phyloP scores from a whole-genome alignment of 2,113 vertebrate genomes.

The Neogobius melanostomus region DNA sequence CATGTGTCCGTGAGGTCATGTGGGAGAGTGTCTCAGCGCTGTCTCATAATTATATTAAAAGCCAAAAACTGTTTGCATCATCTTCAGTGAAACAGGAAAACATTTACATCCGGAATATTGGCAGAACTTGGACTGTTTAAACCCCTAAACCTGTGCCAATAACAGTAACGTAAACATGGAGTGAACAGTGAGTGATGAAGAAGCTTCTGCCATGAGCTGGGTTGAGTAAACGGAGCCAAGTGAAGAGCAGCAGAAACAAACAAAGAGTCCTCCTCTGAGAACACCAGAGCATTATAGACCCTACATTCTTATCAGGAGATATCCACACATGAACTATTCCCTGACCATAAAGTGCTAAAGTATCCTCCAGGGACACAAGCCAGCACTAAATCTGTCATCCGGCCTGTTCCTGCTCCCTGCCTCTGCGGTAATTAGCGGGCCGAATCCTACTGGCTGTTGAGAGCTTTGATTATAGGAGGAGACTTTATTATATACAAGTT shows the following conservation, averaged over 20 bases:
- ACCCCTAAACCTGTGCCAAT: slow-evolving; percentile 21
- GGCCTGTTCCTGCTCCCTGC: slow-evolving; percentile 64
- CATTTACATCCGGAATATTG: slow-evolving; percentile 46
- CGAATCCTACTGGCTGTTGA: slow-evolving; percentile 62
- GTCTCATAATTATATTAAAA: no score
- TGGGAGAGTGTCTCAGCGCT: no score
- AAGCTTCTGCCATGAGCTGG: slow-evolving; percentile 28
- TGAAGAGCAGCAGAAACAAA: slow-evolving; percentile 25
- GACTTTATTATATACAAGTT: slow-evolving; percentile 26
- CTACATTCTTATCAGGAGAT: slow-evolving; percentile 69
- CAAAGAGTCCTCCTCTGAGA: slow-evolving; percentile 8
- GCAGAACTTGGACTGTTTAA: slow-evolving; percentile 32
- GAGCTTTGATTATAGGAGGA: slow-evolving; percentile 64
- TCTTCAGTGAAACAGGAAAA: not conserved
- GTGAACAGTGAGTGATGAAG: slow-evolving; percentile 51
- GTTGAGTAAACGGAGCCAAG: slow-evolving; percentile 42
- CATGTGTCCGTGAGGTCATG: no score
- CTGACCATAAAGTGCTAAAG: slow-evolving; percentile 64
- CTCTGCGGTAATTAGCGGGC: slow-evolving; percentile 62
- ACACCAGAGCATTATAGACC: slow-evolving; percentile 39
- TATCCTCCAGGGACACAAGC: slow-evolving; percentile 44
- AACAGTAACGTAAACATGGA: slow-evolving; percentile 60
- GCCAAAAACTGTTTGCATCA: not conserved
- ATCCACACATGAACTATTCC: slow-evolving; percentile 66
- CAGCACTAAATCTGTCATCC: slow-evolving; percentile 68